Conservation (phyloP, 2,888 invertebrate species). For the Choreutis nemorana region DNA sequence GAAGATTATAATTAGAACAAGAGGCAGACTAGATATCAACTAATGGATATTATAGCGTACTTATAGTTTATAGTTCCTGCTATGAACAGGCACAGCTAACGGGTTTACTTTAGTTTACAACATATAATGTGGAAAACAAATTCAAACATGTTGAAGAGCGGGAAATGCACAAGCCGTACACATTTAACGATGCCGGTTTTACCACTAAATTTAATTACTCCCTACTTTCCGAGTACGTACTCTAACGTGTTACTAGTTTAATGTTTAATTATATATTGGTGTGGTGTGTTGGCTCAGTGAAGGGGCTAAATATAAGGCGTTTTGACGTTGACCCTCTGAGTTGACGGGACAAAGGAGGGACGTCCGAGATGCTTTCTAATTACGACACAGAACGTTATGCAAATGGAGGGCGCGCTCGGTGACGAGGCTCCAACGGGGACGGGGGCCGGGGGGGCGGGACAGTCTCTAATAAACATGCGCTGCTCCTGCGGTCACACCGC, state of each 20-base stretch:
- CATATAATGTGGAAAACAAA: no score
- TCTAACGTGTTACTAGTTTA: not conserved
- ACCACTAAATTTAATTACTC: not conserved
- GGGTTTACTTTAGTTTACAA: no score
- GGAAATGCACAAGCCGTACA: not conserved
- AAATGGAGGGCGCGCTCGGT: conserved; percentile 38
- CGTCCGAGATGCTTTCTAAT: conserved; percentile 64
- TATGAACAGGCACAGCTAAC: no score
- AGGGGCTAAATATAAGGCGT: conserved; percentile 50
- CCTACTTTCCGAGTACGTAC: not conserved
- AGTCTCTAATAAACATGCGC: conserved; percentile 64
- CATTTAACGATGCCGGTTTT: not conserved
- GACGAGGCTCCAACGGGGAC: no score
- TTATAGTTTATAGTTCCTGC: no score
- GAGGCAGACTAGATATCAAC: no score
- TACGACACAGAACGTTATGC: conserved; percentile 63
- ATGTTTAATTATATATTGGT: conserved; percentile 4
- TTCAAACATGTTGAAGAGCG: no score
- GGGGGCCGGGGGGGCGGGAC: conserved; percentile 27
- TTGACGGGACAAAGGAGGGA: conserved; percentile 54
- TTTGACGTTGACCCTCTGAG: conserved; percentile 40
- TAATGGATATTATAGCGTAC: no score
- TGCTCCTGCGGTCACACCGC: conserved; percentile 54
- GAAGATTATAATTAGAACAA: no score
- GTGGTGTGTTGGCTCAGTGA: conserved; percentile 38